phyloP scores from a whole-genome alignment of 2,797 vertebrate species.

The Sarcoramphus papa region DNA sequence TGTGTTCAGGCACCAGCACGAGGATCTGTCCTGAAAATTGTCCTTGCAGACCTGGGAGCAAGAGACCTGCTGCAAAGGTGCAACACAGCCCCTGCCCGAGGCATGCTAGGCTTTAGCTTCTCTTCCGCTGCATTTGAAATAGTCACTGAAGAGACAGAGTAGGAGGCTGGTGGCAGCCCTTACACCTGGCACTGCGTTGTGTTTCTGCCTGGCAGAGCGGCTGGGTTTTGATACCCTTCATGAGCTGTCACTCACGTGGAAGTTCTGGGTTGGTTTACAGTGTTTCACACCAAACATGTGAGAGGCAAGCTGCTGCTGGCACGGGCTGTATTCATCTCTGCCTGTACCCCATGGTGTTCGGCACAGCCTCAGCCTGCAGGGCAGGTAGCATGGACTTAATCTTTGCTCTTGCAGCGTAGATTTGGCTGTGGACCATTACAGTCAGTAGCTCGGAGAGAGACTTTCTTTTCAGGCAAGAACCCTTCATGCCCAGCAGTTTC shows the following conservation, averaged over 20 bases:
- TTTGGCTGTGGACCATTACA: background rate
- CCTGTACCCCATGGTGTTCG: accelerated
- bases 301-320: background rate
- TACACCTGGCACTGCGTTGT: accelerated
- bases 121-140: background rate
- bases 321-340: background rate
- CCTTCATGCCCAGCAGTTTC: accelerated
- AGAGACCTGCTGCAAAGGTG: background rate
- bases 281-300: background rate
- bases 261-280: background rate
- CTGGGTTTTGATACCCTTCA: background rate
- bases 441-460: background rate
- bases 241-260: background rate
- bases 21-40: background rate
- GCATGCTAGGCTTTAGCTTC: background rate
- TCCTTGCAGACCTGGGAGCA: background rate
- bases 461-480: background rate
- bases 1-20: background rate
- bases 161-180: background rate
- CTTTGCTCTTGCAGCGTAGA: background rate
- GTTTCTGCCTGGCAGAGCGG: background rate
- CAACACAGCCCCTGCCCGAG: background rate
- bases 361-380: background rate
- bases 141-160: background rate
- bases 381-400: background rate